Evolutionary conservation across 2,113 vertebrate species (phyloP), one percentile per base, ranked within the genome.

Genomic region (Entomyzon cyanotis): DNA sequence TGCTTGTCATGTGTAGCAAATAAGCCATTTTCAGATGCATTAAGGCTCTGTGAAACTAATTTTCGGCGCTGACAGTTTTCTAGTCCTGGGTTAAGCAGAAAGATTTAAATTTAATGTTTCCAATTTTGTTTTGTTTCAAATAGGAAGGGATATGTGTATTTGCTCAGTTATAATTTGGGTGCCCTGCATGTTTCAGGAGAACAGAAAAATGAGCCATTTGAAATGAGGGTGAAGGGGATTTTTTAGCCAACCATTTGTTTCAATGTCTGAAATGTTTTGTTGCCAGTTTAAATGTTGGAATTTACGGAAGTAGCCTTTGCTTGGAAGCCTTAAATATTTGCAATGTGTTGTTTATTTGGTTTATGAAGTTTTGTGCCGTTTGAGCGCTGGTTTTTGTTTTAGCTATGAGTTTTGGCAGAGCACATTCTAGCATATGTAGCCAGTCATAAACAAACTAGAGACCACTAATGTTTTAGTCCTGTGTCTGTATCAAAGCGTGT

Each of bases 1-100:
- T 90, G 68, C 83, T 81, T 89, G 88, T 90, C 88, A 78, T 68
- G 76, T 96, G 92, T 92, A 94, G 88, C 83, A 90, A 89, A 83
- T 90, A 80, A 90, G 92, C 64, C 77, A 69, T 94, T 96, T 92
- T 87, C 92, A 87, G 65, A 87, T 5, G 16, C 79, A 87, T 96
- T 93, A 92, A 81, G 60, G 65, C 62, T 87, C 80, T 92, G 68
- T 3, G 4, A 90, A 97, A 84, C 90, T 96, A 55, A 92, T 96
- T 95, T 95, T 96, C 8, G 5, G 79, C 9, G 28, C 85, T 95
- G 87, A 81, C 73, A 78, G 79, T 90, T 95, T 95, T 70, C 67
- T 69, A 86, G 75, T 89, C 50, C 39, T 74, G 50, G 68, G 65
- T 81, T 95, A 85, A 95, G 49, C n/a, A 63, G 53, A 84, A 94